phyloP scores from a whole-genome alignment of 2,797 vertebrate genomes.

The Sebastes paucispinis region DNA sequence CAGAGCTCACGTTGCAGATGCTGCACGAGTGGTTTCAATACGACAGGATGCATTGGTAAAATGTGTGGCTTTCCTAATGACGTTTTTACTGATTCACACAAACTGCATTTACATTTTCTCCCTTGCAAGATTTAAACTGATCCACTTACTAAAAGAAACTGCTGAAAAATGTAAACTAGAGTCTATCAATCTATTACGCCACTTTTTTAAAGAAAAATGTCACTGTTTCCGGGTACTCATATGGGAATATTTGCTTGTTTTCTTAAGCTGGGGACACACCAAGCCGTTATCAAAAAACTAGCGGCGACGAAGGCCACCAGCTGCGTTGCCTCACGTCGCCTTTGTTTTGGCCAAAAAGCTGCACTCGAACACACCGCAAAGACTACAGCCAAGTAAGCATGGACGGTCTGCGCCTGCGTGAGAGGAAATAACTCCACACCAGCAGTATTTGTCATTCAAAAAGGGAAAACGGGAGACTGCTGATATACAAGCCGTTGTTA shows the following conservation, averaged over 20 bases:
- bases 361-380: too few species aligned
- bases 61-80: neutral
- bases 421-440: too few species aligned
- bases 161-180: neutral
- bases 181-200: neutral
- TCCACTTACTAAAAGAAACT: neutral
- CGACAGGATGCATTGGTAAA: neutral
- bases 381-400: too few species aligned
- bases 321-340: neutral
- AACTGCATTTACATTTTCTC: neutral
- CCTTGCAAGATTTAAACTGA: neutral
- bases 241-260: neutral
- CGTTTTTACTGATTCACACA: neutral
- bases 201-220: neutral
- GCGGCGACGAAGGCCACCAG: too few species aligned
- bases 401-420: too few species aligned
- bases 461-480: too few species aligned
- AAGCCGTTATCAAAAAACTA: too few species aligned
- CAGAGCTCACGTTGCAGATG: neutral
- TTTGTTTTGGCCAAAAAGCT: too few species aligned
- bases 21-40: neutral
- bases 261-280: neutral
- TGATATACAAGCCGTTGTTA: too few species aligned
- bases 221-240: neutral
- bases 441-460: too few species aligned